A percentile compares a stretch with the other conserved stretches of the same genome.
These are phyloP conservation scores for Gymnocephalus cernua DNA, from an alignment of 2,113 vertebrate species.

Conservation along the genomic window DNA sequence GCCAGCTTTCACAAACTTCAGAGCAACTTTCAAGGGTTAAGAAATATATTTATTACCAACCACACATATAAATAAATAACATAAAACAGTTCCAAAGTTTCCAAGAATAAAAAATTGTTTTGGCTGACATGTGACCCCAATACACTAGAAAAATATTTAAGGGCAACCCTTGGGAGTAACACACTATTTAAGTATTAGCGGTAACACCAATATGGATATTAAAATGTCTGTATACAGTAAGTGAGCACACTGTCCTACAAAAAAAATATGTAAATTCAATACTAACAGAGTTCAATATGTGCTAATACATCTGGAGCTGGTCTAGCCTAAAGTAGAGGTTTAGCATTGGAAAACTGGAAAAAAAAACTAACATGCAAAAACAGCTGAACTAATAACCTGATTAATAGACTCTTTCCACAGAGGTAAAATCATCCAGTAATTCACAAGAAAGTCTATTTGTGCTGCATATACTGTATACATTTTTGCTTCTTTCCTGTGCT, in stretches of 20 bases:
- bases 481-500: too few species aligned
- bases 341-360: background rate
- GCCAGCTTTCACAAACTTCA: slow-evolving; percentile 1
- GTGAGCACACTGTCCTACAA: background rate
- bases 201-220: slow-evolving; percentile 11
- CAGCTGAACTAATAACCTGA: background rate
- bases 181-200: background rate
- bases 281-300: background rate
- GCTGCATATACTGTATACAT: too few species aligned
- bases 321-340: background rate
- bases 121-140: slow-evolving; percentile 14
- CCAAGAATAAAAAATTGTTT: slow-evolving; percentile 18
- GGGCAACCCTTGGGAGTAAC: slow-evolving; percentile 33
- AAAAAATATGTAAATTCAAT: background rate
- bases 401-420: background rate
- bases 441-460: too few species aligned
- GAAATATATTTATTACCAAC: slow-evolving; percentile 61
- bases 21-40: background rate
- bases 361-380: background rate
- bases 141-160: slow-evolving; percentile 30
- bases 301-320: background rate
- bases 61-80: slow-evolving; percentile 64
- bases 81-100: slow-evolving; percentile 25
- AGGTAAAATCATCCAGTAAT: too few species aligned
- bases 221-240: background rate